Conservation (phyloP, 2,113 vertebrate species). For the Saccopteryx bilineata region DNA sequence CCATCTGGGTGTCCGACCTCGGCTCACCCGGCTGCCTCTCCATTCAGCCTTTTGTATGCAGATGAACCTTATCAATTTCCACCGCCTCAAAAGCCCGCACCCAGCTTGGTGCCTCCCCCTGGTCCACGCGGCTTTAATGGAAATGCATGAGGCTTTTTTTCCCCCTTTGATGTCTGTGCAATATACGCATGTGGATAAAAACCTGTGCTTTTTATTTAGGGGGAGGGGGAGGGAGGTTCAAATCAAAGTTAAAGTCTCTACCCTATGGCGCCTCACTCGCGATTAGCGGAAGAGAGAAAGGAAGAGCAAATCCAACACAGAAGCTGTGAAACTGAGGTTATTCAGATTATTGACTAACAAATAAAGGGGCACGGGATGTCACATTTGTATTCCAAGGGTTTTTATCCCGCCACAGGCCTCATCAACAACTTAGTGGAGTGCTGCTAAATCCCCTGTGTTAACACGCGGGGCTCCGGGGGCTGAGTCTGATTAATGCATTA, state of each 20-base stretch:
- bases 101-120: conserved; percentile 84
- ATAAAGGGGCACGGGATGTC: conserved; percentile 74
- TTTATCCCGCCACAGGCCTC: conserved; percentile 67
- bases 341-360: conserved; percentile 80
- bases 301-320: conserved; percentile 77
- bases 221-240: conserved; percentile 69
- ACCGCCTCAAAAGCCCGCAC: conserved; percentile 86
- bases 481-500: conserved; percentile 72
- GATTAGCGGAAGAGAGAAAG: conserved; percentile 68
- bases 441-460: conserved; percentile 72
- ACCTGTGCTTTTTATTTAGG: conserved; percentile 78
- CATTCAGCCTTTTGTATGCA: conserved; percentile 93
- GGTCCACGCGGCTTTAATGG: conserved; percentile 82
- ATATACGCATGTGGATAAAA: conserved; percentile 83
- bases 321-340: conserved; percentile 80
- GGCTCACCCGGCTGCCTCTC: conserved; percentile 89
- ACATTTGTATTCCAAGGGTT: conserved; percentile 77
- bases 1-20: conserved; percentile 90
- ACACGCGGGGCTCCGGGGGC: conserved; percentile 33
- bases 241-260: conserved; percentile 80
- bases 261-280: neutral
- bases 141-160: conserved; percentile 82
- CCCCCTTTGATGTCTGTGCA: conserved; percentile 83
- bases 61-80: conserved; percentile 92
- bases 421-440: conserved; percentile 72